Evolutionary conservation across 1,140 invertebrate species (phyloP), one percentile per base, ranked within the genome.

Genomic region (Metopolophium dirhodum): DNA sequence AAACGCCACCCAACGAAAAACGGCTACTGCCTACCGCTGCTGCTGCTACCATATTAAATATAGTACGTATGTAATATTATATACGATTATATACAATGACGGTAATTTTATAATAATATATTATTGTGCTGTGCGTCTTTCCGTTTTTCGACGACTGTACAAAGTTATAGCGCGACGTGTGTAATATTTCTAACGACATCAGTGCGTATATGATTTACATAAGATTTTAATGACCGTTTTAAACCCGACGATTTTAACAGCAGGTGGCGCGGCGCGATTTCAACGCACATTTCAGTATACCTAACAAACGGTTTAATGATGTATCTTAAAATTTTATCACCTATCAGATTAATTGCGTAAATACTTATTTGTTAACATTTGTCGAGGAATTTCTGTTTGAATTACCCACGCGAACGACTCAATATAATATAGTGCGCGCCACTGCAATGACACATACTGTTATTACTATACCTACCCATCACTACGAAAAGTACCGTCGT

Each of bases 281-380:
- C 49, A 26, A 51, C 51, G 49, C 35, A 20, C 49, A 35, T 87
- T 87, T 49, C 83, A 85, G 37, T 45, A 83, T 85, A 77, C 77
- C n/a, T 83, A 83, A 35, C 6, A 57, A 54, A 89, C 51, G 51
- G 51, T 89, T 89, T 89, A 89, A 89, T 89, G 88, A 57, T 57
- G 54, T 30, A 61, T 45, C 89, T 90, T 90, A 90, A 90, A 90
- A 90, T 90, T 90, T 90, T 90, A 90, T 90, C 89, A n/a, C 89
- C 54, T n/a, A 68, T 45, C 89, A 61, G 89, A 90, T 90, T 68
- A 89, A 89, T 89, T 57, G 37, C 88, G 88, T 89, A 89, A 61
- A 90, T 61, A 90, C 54, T 61, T 61, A 68, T 51, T 30, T 18
- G 57, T 57, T 61, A 68, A 90, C 89, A 68, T 68, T 61, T 47